Evolutionary conservation across 2,113 vertebrate genomes (phyloP).

Genomic region (Notechis scutatus): DNA sequence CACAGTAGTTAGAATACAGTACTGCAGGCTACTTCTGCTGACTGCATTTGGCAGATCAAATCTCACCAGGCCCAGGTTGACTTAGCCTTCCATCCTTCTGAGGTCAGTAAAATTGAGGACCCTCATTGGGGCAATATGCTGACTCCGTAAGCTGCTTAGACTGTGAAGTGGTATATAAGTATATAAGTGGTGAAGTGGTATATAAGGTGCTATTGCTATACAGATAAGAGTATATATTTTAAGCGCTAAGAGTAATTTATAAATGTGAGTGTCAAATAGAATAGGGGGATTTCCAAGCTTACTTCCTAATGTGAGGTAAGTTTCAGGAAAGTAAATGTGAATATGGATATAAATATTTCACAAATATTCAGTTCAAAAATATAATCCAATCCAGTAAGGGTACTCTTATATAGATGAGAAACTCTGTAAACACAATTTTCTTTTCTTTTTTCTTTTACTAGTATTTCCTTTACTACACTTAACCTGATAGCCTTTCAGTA

Average conservation of each 20-base stretch:
- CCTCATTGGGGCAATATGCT: no score
- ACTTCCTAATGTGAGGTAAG: background rate
- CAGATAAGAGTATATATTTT: background rate
- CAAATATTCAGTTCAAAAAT: background rate
- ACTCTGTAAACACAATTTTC: conserved; percentile 37
- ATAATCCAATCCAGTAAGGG: background rate
- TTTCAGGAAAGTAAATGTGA: background rate
- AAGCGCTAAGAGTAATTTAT: background rate
- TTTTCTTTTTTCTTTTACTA: background rate
- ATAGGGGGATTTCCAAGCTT: background rate
- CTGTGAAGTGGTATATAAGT: no score
- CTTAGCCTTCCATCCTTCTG: no score
- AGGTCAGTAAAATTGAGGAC: no score
- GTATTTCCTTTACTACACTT: conserved; percentile 39
- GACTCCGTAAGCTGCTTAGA: no score
- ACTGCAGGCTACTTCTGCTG: no score
- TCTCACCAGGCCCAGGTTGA: no score
- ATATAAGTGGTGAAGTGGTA: no score
- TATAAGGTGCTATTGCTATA: background rate
- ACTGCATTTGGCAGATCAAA: no score
- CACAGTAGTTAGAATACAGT: no score
- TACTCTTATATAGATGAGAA: background rate
- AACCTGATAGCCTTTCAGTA: background rate
- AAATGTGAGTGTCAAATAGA: background rate
- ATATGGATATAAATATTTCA: background rate